Base-by-base conservation (phyloP, 2,888 invertebrate genomes). In the Drosophila paranaensis region DNA sequence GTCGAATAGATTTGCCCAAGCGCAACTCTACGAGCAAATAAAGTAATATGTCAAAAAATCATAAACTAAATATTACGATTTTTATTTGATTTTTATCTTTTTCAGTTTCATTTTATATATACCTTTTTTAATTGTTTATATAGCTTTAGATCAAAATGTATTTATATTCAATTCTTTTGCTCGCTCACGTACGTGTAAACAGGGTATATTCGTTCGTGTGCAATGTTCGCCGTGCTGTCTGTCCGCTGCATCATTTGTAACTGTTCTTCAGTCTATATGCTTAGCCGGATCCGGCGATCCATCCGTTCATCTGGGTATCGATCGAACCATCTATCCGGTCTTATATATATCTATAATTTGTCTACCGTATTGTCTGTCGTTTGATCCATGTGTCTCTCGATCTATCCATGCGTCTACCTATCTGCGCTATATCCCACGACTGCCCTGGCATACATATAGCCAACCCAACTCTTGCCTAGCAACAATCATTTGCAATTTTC, bases 31-130 rank as follows among this genome's bases (percentile, higher is more conserved):
- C 74, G 61, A 78, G 50, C 65, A 64, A 75, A 79, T 78, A 78
- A 78, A 78, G 65, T 74, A 78, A 69, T 63, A 45, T 78, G 74
- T 78, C 74, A 67, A 78, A 74, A 75, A 74, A 65, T 58, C 37
- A 53, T 48, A 2, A 43, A 25, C 33, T 8, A 35, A 35, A 16
- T 3, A 45, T 57, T 33, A 8, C 25, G 4, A 2, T 45, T 0
- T 46, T 13, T 16, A 11, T 10, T 40, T 11, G n/a, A n/a, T 39
- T 40, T 39, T 2, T 39, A 27, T 0, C 2, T 25, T 25, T 39
- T 8, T 50, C 13, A 6, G 6, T 6, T 2, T 13, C n/a, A n/a
- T n/a, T n/a, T n/a, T n/a, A n/a, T n/a, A n/a, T n/a, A n/a, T n/a
- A n/a, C n/a, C n/a, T n/a, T n/a, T n/a, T n/a, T n/a, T n/a, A n/a